Percentiles rank a stretch among this genome's conserved stretches.
These are phyloP conservation scores for Siderastrea radians DNA, from an alignment of 92 coral and sea anemone species.

Conservation along the genomic window DNA sequence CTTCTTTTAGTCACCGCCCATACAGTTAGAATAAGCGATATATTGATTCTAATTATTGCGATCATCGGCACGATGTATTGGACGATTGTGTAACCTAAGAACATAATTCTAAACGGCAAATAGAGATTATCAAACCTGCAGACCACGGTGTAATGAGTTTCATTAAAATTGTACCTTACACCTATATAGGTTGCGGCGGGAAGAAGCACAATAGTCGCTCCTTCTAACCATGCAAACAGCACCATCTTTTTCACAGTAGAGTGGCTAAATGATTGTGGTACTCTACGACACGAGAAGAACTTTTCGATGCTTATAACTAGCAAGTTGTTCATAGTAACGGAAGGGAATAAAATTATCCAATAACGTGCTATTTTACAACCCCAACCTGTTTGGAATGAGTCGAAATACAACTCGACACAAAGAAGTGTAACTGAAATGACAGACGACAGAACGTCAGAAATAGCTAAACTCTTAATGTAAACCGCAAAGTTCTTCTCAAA, in stretches of 20 bases:
- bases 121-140: background rate
- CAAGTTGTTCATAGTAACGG: background rate
- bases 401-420: background rate
- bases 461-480: background rate
- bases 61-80: background rate
- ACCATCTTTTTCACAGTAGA: conserved; percentile 1
- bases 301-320: background rate
- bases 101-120: background rate
- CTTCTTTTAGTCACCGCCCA: background rate
- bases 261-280: background rate
- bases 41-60: background rate
- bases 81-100: background rate
- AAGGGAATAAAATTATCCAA: background rate
- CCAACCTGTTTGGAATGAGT: background rate
- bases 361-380: background rate
- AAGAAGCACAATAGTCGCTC: background rate
- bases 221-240: background rate
- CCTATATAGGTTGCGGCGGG: background rate
- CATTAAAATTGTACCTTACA: background rate
- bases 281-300: background rate
- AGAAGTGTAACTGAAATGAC: background rate
- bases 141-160: background rate
- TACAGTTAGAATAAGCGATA: background rate
- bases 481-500: background rate
- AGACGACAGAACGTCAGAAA: background rate